A percentile compares a stretch with the other conserved stretches of the same genome.
These are phyloP conservation scores for Trachurus trachurus DNA, from an alignment of 2,797 vertebrate species.

Conservation along the genomic window DNA sequence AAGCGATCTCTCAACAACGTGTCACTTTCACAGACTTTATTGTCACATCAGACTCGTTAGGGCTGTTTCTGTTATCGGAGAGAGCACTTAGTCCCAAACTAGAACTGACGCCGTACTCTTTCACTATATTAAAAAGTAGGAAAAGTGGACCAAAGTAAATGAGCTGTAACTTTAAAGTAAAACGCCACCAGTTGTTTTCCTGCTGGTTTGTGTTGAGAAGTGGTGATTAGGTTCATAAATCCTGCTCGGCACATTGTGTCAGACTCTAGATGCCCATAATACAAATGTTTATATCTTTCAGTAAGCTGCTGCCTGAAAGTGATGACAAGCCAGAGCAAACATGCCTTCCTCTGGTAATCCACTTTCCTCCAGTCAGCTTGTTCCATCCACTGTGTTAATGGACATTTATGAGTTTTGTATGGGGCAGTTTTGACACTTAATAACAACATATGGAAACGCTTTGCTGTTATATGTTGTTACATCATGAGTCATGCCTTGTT, in stretches of 20 bases:
- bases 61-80: conserved; percentile 39
- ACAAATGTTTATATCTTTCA: neutral
- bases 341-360: neutral
- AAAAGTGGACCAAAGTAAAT: conserved; percentile 44
- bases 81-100: conserved; percentile 56
- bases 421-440: neutral
- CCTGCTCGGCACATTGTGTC: neutral
- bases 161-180: conserved; percentile 50
- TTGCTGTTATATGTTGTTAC: neutral
- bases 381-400: neutral
- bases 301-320: neutral
- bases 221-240: neutral
- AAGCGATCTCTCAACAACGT: conserved; percentile 12
- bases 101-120: conserved; percentile 38
- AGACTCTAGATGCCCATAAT: neutral
- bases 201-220: neutral
- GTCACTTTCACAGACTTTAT: conserved; percentile 31
- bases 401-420: neutral
- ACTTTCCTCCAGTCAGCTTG: neutral
- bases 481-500: neutral
- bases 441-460: no score
- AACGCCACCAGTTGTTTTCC: conserved; percentile 24
- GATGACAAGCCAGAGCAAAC: neutral
- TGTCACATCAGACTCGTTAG: neutral
- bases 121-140: conserved; percentile 20